Base-by-base conservation (phyloP, 1,140 invertebrate species). In the Drosophila pseudoobscura region DNA sequence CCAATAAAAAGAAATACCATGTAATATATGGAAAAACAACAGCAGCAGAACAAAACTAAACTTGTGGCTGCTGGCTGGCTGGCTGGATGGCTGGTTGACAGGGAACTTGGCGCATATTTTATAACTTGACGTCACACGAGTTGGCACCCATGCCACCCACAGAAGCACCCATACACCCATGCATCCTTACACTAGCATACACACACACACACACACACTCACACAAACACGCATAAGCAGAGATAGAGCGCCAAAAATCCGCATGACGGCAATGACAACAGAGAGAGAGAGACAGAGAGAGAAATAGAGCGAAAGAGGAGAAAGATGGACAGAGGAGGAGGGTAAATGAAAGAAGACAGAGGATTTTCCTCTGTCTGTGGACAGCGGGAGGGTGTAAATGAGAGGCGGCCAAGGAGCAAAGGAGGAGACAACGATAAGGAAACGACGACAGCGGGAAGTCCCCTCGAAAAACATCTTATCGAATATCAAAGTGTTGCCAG, bases 401-500 rank as follows among this genome's bases (percentile, higher is more conserved):
- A 11, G 41, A 6, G 35, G 11, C 13, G 35, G 11, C 3, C 1
- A 13, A 6, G 24, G 7, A 22, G 41, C 15, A 17, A 7, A 11
- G n/a, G 8, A 11, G 54, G 2, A 15, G 26, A 39, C 39, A 46
- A 8, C 31, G 41, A 43, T 53, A 29, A 44, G 58, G 22, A 51
- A 59, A 11, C 24, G 58, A 29, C 31, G 31, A 47, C 22, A 57
- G 45, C 45, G 50, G 11, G 4, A 13, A 39, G 5, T 39, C 11
- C 35, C 4, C 11, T 3, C 11, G 58, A 64, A 39, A 68, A 56
- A 17, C 65, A 31, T 80, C 73, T 85, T 85, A 84, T 84, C 82
- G 80, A 85, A 85, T 84, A 85, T 84, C 80, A 84, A 84, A 84
- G 80, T 84, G 80, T 80, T 84, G 77, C 78, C 72, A 80, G 73